These are phyloP conservation scores for Acanthornis magna DNA, from an alignment of 2,797 vertebrate species.

Conservation along the genomic window DNA sequence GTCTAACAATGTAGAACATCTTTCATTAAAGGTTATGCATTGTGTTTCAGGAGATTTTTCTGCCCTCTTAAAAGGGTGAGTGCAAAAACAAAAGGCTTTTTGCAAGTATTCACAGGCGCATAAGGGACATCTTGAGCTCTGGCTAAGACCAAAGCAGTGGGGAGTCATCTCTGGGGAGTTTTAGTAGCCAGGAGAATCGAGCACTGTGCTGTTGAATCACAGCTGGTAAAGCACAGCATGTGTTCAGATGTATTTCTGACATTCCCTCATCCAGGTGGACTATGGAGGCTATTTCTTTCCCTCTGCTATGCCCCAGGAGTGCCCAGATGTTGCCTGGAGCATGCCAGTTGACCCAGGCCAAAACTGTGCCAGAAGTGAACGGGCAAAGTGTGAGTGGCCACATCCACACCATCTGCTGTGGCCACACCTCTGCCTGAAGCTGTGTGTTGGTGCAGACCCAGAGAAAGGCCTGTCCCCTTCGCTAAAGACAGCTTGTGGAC, in stretches of 20 bases:
- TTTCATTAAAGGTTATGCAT: background rate
- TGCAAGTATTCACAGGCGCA: background rate
- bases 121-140: background rate
- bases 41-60: background rate
- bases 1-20: background rate
- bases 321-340: background rate
- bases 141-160: background rate
- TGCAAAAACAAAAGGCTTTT: background rate
- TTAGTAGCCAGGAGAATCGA: background rate
- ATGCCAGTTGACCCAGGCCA: fast-evolving
- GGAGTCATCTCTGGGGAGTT: background rate
- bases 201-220: background rate
- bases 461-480: background rate
- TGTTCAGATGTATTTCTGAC: background rate
- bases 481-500: background rate
- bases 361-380: background rate
- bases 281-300: background rate
- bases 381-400: background rate
- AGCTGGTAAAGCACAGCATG: background rate
- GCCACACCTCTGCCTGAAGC: background rate
- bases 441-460: background rate
- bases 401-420: too few species aligned
- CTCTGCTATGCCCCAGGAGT: background rate
- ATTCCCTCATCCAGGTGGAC: background rate
- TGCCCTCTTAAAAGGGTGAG: background rate